Evolutionary conservation across 2,888 invertebrate genomes (phyloP).

Genomic region (Troides oblongomaculatus): DNA sequence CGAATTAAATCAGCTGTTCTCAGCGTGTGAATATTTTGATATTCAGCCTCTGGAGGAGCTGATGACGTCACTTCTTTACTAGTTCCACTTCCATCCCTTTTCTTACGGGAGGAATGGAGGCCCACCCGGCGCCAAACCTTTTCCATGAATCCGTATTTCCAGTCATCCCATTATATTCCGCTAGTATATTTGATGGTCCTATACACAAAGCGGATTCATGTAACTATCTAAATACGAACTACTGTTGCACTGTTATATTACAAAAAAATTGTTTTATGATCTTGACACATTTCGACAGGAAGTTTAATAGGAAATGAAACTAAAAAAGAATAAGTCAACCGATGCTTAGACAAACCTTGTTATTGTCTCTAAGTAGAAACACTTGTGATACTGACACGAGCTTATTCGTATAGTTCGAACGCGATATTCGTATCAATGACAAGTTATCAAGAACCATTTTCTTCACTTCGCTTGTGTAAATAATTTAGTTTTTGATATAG

Average conservation of each 20-base stretch:
- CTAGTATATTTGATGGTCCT: constrained; percentile 31
- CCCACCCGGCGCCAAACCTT: constrained; percentile 80
- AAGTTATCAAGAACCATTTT: neutral
- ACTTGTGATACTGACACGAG: constrained; percentile 29
- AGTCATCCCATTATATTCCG: constrained; percentile 75
- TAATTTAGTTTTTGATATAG: constrained; percentile 59
- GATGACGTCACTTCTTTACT: constrained; percentile 67
- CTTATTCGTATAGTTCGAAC: constrained; percentile 28
- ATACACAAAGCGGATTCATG: constrained; percentile 32
- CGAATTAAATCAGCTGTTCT: constrained; percentile 77
- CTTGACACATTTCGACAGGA: neutral
- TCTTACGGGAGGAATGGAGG: constrained; percentile 80
- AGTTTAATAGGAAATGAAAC: constrained; percentile 34
- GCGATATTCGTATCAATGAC: constrained; percentile 21
- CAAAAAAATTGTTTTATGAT: neutral
- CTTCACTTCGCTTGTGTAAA: constrained; percentile 1
- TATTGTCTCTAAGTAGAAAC: constrained; percentile 53
- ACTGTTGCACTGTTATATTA: constrained; percentile 1
- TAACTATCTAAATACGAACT: neutral
- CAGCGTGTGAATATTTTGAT: constrained; percentile 74
- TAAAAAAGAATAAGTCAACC: constrained; percentile 44
- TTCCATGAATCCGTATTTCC: constrained; percentile 76
- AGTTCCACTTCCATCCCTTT: constrained; percentile 78
- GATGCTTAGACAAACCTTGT: constrained; percentile 61
- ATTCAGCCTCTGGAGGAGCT: constrained; percentile 69